These are phyloP conservation scores for Numenius arquata DNA, from an alignment of 2,113 vertebrate species.

Conservation along the genomic window DNA sequence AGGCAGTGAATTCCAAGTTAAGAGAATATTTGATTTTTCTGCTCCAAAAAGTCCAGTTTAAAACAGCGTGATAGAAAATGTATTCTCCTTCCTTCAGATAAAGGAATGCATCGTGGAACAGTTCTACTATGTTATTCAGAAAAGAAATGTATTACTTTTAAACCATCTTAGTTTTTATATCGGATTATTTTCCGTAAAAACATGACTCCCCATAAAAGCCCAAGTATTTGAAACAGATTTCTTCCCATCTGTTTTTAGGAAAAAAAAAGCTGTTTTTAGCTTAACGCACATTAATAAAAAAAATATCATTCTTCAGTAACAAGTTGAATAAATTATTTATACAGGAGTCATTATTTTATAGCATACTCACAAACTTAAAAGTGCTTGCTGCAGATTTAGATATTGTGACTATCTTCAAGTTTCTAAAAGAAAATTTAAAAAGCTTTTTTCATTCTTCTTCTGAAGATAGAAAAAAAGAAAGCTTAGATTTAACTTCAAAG, in stretches of 20 bases:
- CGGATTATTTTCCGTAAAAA: neutral
- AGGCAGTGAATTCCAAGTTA: neutral
- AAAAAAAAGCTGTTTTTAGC: neutral
- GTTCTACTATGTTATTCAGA: neutral
- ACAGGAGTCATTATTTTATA: neutral
- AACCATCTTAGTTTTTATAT: neutral
- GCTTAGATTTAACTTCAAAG: conserved; percentile 31
- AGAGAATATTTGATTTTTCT: neutral
- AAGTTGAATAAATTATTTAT: conserved; percentile 6
- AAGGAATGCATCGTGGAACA: neutral
- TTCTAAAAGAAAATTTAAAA: neutral
- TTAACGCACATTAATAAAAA: neutral
- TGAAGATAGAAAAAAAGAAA: neutral
- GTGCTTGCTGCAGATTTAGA: neutral
- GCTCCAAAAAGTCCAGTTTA: neutral
- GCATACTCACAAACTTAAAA: neutral
- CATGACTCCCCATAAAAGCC: neutral
- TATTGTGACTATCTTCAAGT: neutral
- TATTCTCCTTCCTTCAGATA: neutral
- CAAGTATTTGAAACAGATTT: neutral
- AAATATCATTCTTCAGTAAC: neutral
- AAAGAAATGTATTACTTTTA: neutral
- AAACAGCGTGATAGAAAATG: neutral
- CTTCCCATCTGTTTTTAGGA: neutral
- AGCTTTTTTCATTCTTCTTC: neutral